Base-by-base conservation (phyloP, 2,888 invertebrate genomes). In the Amiota minor region DNA sequence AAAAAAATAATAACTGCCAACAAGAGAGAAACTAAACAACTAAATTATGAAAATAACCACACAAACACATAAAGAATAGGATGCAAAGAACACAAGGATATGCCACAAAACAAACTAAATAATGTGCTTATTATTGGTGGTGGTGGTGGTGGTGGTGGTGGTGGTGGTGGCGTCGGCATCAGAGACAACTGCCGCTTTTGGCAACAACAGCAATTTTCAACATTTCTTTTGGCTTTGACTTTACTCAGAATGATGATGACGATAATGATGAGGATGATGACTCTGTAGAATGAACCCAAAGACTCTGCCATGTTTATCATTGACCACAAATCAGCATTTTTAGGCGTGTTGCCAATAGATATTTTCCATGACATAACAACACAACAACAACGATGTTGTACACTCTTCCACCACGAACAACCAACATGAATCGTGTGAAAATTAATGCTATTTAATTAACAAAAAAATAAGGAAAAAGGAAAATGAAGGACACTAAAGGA, bases 401-500 rank as follows among this genome's bases (percentile, higher is more conserved):
- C 35, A 35, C 6, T 35, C 35, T 8, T 35, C 35, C 35, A 35
- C 35, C 35, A 35, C 3, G 23, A 23, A 35, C 35, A 35, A 23
- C 23, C 23, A 50, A 50, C 50, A 14, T 56, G 56, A 10, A 20
- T 16, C 59, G 71, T 4, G n/a, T n/a, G 45, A 20, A 61, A 72
- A 67, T 68, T 67, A 71, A 73, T 62, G 68, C 53, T 18, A 70
- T 65, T 74, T 75, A 75, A 76, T 76, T 74, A 76, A 76, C 74
- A 75, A 70, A 59, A 56, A 68, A 61, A 65, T 16, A 12, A 59
- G 20, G 53, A 35, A 35, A 35, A 35, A 35, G 23, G 35, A 35
- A 35, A 35, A 35, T 35, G 35, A 35, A 35, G 35, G 35, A 35
- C 1, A 23, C 23, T 23, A 23, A 23, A 23, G 3, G 3, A 23